These are phyloP conservation scores for Xylophagus ater DNA, from an alignment of 2,888 invertebrate genomes.

Conservation along the genomic window DNA sequence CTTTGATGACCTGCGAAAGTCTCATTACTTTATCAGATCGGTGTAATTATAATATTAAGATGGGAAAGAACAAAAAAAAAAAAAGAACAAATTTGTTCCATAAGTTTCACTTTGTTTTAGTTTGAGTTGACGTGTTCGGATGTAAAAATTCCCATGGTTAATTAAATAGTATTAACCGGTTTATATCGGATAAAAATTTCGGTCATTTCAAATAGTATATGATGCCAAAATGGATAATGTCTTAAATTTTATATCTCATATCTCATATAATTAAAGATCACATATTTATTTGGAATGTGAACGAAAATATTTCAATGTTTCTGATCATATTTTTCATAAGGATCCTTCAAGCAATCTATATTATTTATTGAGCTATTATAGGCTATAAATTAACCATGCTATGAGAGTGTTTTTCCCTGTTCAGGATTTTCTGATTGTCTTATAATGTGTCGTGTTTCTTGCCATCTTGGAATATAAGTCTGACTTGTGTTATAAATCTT, in stretches of 20 bases:
- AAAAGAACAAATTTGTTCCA: no score
- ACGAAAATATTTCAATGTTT: slow-evolving; percentile 3
- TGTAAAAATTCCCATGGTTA: neutral
- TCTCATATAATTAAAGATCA: no score
- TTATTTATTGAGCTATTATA: slow-evolving; percentile 19
- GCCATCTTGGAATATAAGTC: slow-evolving; percentile 9
- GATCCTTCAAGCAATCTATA: slow-evolving; percentile 13
- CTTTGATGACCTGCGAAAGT: slow-evolving; percentile 15
- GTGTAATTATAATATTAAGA: slow-evolving; percentile 16
- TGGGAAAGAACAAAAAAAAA: no score
- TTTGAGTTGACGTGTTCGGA: neutral
- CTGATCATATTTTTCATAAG: slow-evolving; percentile 14
- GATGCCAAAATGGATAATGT: no score
- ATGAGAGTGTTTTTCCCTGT: slow-evolving; percentile 17
- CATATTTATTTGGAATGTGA: slow-evolving; percentile 1
- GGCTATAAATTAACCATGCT: slow-evolving; percentile 18
- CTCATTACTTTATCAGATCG: slow-evolving; percentile 17
- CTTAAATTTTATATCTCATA: no score
- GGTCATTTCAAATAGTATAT: no score
- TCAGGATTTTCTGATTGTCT: slow-evolving; percentile 14
- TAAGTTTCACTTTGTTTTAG: no score
- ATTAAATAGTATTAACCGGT: neutral
- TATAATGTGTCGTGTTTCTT: slow-evolving; percentile 12
- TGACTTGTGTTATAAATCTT: no score
- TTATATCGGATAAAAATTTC: no score